Evolutionary conservation across 1,140 invertebrate species (phyloP).

Genomic region (Diprion similis): DNA sequence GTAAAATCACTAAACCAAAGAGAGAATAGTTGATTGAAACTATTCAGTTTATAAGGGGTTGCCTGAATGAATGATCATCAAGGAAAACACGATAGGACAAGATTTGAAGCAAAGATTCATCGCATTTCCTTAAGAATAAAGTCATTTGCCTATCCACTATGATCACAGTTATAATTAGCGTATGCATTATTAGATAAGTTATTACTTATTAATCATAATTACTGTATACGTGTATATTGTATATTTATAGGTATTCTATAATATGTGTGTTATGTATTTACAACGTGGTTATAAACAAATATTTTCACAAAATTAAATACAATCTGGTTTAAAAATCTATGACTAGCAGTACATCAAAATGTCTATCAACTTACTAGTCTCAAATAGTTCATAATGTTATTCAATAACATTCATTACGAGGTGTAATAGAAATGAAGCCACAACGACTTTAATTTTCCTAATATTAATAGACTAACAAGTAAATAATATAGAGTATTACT

Average conservation of each 20-base stretch:
- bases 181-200: slow-evolving; percentile 44
- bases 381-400: neutral
- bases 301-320: slow-evolving; percentile 54
- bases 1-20: neutral
- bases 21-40: neutral
- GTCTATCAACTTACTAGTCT: neutral
- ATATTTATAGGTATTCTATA: neutral
- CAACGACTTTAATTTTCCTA: neutral
- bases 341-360: slow-evolving; percentile 45
- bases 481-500: neutral
- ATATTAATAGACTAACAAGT: neutral
- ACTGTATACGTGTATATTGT: slow-evolving; percentile 33
- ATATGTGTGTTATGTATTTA: slow-evolving; percentile 41
- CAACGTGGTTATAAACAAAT: slow-evolving; percentile 53
- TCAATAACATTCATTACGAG: neutral
- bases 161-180: slow-evolving; percentile 61
- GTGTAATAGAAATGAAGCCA: neutral
- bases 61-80: neutral
- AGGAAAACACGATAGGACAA: neutral
- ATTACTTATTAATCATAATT: slow-evolving; percentile 35
- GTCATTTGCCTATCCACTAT: slow-evolving; percentile 54
- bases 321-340: slow-evolving; percentile 54
- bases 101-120: slow-evolving; percentile 19
- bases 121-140: slow-evolving; percentile 42
- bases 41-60: neutral